Base-by-base conservation (phyloP, 1,140 invertebrate genomes). In the Drosophila leontia region DNA sequence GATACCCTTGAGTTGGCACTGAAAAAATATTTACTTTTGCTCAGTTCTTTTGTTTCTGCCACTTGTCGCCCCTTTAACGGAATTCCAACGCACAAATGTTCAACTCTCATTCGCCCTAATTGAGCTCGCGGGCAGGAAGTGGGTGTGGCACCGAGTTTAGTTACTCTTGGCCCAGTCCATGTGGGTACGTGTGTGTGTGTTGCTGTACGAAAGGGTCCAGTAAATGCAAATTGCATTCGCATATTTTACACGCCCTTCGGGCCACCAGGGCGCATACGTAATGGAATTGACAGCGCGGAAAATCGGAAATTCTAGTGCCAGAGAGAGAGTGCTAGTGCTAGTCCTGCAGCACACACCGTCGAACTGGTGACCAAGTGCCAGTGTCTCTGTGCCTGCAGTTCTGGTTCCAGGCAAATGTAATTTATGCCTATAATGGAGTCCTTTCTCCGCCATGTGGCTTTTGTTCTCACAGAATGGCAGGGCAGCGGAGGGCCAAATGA, bases 1-100 rank as follows among this genome's bases (percentile, higher is more conserved):
- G 83, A 87, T 83, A 87, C 88, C 83, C 83, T 87, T 88, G 84
- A 87, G 83, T 84, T 87, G 84, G 62, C 84, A 78, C 77, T 88
- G 84, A 78, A 80, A 80, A 87, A 87, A 87, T 88, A 87, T 87
- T 87, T 87, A 45, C 67, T 67, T 51, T 77, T 69, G 51, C 65
- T 67, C 65, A 59, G 56, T 48, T 44, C 34, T 23, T 48, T 53
- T 58, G 26, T 55, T 51, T 50, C 39, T 58, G 35, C 34, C 69
- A 59, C 32, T 72, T 72, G 29, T 23, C 51, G 51, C 11, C 37
- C 65, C 37, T 50, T 42, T 35, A 13, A 29, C 19, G 37, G 9
- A 41, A 41, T 71, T n/a, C 68, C 65, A 41, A 45, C 64, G 42
- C 42, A 39, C 34, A 72, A 71, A 29, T 59, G 44, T 50, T 29